Conservation (phyloP, 2,113 vertebrate genomes). For the Callionymus lyra region DNA sequence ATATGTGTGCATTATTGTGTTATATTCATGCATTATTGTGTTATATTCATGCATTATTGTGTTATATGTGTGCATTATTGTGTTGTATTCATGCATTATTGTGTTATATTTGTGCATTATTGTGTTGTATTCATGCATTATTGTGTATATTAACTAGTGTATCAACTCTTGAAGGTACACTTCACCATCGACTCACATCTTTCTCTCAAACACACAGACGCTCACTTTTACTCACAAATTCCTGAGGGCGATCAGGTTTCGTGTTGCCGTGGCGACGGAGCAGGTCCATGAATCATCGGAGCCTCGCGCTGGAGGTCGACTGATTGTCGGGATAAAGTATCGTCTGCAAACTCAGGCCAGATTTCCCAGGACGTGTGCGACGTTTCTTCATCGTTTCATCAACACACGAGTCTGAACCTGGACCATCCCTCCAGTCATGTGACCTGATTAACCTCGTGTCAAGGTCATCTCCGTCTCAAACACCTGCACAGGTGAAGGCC, state of each 20-base stretch:
- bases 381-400: no score
- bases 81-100: no score
- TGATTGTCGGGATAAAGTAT: constrained; percentile 99
- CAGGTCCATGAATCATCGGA: constrained; percentile 99
- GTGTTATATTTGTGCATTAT: no score
- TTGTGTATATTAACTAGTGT: no score
- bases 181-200: constrained; percentile 17
- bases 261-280: constrained; percentile 92
- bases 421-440: no score
- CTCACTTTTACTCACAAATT: constrained; percentile 75
- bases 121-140: no score
- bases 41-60: no score
- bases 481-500: constrained; percentile 95
- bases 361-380: constrained; percentile 1
- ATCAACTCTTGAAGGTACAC: constrained; percentile 43
- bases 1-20: no score
- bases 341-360: constrained; percentile 69
- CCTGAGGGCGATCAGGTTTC: constrained; percentile 94
- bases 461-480: constrained; percentile 78
- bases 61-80: no score
- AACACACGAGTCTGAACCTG: no score
- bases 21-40: no score
- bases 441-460: no score
- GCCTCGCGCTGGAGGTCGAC: constrained; percentile 97
- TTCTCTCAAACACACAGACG: constrained; percentile 15